These are phyloP conservation scores for Accipiter virgatus DNA, from an alignment of 2,113 vertebrate genomes.

Conservation along the genomic window DNA sequence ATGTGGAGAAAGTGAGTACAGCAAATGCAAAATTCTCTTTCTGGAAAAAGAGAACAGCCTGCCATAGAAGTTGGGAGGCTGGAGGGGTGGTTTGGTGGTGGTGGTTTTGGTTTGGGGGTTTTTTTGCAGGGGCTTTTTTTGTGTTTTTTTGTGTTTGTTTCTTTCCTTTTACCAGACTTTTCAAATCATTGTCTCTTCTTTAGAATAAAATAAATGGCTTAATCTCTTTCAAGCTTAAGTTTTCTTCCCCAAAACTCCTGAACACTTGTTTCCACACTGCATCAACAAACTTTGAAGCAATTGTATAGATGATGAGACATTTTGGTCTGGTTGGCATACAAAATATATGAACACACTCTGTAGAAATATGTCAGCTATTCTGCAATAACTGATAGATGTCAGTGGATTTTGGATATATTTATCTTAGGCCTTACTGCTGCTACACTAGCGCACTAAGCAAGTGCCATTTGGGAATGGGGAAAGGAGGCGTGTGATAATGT, in stretches of 20 bases:
- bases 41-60: neutral
- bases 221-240: neutral
- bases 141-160: too few relatives aligned
- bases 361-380: neutral
- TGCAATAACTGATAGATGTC: neutral
- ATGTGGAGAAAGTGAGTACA: constrained; percentile 93
- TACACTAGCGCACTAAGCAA: neutral
- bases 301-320: neutral
- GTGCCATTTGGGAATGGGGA: neutral
- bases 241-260: neutral
- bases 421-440: neutral
- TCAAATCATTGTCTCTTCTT: neutral
- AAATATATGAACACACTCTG: neutral
- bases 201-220: neutral
- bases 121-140: too few relatives aligned
- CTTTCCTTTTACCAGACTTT: neutral
- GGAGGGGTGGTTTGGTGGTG: too few relatives aligned
- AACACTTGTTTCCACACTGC: neutral
- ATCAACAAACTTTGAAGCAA: neutral
- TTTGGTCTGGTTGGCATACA: neutral
- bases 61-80: neutral
- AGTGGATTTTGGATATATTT: neutral
- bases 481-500: neutral
- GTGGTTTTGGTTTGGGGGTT: fast-evolving
- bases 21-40: neutral